Evolutionary conservation across 2,888 invertebrate genomes (phyloP).

Genomic region (Glaucopsyche alexis): DNA sequence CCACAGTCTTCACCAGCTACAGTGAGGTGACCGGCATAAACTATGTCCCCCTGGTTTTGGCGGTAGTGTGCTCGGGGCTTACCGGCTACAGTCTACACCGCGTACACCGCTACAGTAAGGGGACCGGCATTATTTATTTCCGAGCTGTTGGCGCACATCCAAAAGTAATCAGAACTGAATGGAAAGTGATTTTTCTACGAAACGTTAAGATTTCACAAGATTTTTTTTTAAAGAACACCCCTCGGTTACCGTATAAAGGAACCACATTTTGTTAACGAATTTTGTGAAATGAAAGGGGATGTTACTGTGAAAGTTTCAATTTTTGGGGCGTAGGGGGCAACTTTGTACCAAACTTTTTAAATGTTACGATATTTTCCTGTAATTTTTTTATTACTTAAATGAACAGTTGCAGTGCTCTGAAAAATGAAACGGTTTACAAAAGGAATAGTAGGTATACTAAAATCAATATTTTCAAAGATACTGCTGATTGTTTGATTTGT

Average conservation of each 20-base stretch:
- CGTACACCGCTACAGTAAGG: constrained; percentile 35
- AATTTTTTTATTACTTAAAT: too few relatives aligned
- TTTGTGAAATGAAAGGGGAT: neutral
- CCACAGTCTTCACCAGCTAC: too few relatives aligned
- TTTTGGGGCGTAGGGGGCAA: neutral
- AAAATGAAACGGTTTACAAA: too few relatives aligned
- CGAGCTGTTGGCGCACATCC: constrained; percentile 36
- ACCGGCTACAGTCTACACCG: neutral
- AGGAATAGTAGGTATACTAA: too few relatives aligned
- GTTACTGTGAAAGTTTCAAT: neutral
- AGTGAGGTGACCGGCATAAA: too few relatives aligned
- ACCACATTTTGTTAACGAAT: neutral
- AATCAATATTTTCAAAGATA: too few relatives aligned
- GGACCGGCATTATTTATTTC: constrained; percentile 38
- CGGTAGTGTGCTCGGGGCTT: too few relatives aligned
- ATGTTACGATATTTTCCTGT: too few relatives aligned
- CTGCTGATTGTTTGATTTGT: too few relatives aligned
- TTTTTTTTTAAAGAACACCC: neutral
- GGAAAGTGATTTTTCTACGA: constrained; percentile 39
- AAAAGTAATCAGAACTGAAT: constrained; percentile 40
- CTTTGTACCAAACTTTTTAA: neutral
- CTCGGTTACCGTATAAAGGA: neutral
- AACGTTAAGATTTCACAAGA: constrained; percentile 34
- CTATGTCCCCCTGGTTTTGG: too few relatives aligned
- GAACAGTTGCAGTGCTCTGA: too few relatives aligned